phyloP scores from a whole-genome alignment of 2,888 invertebrate species.

The Mactromeris polynyma region DNA sequence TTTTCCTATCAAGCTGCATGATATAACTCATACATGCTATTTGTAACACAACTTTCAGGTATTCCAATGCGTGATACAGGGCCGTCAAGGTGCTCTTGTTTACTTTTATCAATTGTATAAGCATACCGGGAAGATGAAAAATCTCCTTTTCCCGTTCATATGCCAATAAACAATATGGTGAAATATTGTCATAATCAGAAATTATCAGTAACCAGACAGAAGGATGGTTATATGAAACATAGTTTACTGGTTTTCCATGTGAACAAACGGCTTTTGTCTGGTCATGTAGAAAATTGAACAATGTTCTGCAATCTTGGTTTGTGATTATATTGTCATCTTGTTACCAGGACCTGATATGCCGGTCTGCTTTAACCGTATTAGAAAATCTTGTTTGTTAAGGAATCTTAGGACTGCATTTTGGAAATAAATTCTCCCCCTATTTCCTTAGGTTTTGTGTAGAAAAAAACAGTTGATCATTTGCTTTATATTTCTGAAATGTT shows the following conservation, averaged over 20 bases:
- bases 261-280: background rate
- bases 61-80: too few species aligned
- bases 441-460: too few species aligned
- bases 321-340: conserved; percentile 8
- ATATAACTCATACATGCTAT: too few species aligned
- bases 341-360: background rate
- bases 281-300: conserved; percentile 12
- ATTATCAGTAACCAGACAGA: background rate
- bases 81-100: too few species aligned
- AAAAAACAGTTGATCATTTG: too few species aligned
- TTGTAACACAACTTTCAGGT: too few species aligned
- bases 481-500: too few species aligned
- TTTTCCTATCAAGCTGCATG: too few species aligned
- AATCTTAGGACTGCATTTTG: background rate
- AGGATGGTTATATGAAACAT: background rate
- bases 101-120: too few species aligned
- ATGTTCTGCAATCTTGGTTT: background rate
- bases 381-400: background rate
- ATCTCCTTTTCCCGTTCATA: too few species aligned
- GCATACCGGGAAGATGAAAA: too few species aligned
- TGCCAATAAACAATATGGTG: background rate
- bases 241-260: background rate
- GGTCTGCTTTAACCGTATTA: background rate
- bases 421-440: too few species aligned
- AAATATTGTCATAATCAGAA: background rate